phyloP scores from a whole-genome alignment of 2,888 invertebrate genomes.

The Sphecodes monilicornis region DNA sequence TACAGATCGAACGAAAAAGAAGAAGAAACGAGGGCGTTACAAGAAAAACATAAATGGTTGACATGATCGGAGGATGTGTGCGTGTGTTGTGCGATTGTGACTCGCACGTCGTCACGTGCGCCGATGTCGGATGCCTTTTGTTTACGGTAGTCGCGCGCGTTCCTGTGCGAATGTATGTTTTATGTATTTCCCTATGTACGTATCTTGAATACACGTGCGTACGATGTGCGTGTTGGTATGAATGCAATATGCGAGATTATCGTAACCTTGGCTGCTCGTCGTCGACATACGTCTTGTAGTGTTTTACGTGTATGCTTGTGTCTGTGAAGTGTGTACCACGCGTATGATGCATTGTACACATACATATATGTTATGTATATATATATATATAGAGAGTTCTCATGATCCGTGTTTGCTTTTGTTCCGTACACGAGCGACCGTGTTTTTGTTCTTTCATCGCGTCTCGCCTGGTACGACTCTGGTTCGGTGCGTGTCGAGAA shows the following conservation, averaged over 20 bases:
- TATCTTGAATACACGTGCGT: slow-evolving; percentile 67
- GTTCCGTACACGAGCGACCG: slow-evolving; percentile 56
- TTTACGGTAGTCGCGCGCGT: slow-evolving; percentile 40
- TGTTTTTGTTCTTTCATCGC: slow-evolving; percentile 35
- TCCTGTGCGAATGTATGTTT: slow-evolving; percentile 59
- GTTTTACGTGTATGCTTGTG: neutral
- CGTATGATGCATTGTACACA: neutral
- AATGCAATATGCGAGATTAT: slow-evolving; percentile 66
- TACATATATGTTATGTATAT: neutral
- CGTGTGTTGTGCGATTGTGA: slow-evolving; percentile 31
- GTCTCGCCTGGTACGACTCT: slow-evolving; percentile 49
- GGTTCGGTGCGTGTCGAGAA: slow-evolving; percentile 57
- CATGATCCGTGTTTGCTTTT: slow-evolving; percentile 42
- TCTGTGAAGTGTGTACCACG: neutral
- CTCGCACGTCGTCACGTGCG: slow-evolving; percentile 29
- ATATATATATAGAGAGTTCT: slow-evolving; percentile 42
- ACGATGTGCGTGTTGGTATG: slow-evolving; percentile 67
- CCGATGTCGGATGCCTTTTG: slow-evolving; percentile 49
- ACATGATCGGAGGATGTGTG: slow-evolving; percentile 39
- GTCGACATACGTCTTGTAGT: slow-evolving; percentile 47
- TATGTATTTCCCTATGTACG: slow-evolving; percentile 62
- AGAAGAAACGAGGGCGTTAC: slow-evolving; percentile 1
- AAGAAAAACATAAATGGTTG: slow-evolving; percentile 10
- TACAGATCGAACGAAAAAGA: neutral
- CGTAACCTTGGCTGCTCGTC: slow-evolving; percentile 60